These are phyloP conservation scores for Bubo bubo DNA, from an alignment of 2,113 vertebrate species.

Conservation along the genomic window DNA sequence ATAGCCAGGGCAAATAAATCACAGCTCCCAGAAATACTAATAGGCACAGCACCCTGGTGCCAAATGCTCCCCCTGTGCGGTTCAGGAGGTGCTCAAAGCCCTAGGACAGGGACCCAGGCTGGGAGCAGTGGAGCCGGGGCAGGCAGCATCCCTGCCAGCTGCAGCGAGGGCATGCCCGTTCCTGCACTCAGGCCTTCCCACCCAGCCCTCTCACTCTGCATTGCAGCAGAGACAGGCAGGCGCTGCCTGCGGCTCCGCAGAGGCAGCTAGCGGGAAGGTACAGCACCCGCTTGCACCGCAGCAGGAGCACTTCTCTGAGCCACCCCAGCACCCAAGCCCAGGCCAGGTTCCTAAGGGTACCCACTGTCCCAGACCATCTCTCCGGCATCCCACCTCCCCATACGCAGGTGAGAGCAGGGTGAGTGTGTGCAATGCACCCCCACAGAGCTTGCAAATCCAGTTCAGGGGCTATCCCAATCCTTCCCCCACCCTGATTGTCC, in stretches of 20 bases:
- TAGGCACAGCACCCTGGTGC: fast-evolving
- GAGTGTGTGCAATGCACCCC: neutral
- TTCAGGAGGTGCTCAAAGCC: neutral
- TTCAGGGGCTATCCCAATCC: neutral
- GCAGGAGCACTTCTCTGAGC: neutral
- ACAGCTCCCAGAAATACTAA: neutral
- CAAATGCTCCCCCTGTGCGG: fast-evolving
- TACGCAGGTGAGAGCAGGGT: fast-evolving
- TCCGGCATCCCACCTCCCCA: neutral
- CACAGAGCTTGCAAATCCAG: neutral
- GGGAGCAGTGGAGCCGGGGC: fast-evolving
- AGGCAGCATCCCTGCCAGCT: neutral
- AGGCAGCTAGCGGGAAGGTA: neutral
- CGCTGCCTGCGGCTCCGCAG: fast-evolving
- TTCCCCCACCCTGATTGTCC: neutral
- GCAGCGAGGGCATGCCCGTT: neutral
- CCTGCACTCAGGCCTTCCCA: neutral
- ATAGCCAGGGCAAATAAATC: neutral
- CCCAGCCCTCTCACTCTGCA: neutral
- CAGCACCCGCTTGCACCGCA: fast-evolving
- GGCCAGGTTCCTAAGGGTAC: neutral
- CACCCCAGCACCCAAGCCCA: neutral
- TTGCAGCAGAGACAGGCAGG: slow-evolving; percentile 13
- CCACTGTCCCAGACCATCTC: fast-evolving
- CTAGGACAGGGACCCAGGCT: neutral